Percentiles rank a stretch among this genome's conserved stretches.
Conservation (phyloP, 2,888 invertebrate genomes). For the Nephrotoma flavescens region DNA sequence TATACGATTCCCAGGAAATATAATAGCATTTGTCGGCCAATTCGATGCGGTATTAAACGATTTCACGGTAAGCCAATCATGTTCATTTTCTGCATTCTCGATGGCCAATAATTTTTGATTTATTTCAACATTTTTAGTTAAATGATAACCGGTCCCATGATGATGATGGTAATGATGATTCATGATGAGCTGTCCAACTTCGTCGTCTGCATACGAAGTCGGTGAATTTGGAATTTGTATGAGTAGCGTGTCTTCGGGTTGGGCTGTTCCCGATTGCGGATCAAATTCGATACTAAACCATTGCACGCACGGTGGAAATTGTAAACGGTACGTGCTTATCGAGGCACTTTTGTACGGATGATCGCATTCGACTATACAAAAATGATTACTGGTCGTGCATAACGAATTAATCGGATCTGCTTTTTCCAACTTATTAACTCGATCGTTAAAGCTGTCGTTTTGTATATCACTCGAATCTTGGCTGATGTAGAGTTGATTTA, state of each 20-base stretch:
- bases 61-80: slow-evolving; percentile 49
- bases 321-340: slow-evolving; percentile 73
- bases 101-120: slow-evolving; percentile 1
- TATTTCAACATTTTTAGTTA: not conserved
- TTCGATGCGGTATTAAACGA: slow-evolving; percentile 42
- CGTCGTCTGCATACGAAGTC: not conserved
- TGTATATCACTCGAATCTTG: slow-evolving; percentile 18
- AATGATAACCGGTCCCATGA: not conserved
- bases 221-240: slow-evolving; percentile 42
- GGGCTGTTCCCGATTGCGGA: slow-evolving; percentile 78
- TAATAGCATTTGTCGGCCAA: slow-evolving; percentile 78
- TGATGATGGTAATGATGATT: not conserved
- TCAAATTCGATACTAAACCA: slow-evolving; percentile 94
- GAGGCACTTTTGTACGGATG: slow-evolving; percentile 90
- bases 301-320: slow-evolving; percentile 75
- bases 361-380: slow-evolving; percentile 87
- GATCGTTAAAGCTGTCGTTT: slow-evolving; percentile 15
- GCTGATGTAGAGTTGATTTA: slow-evolving; percentile 49
- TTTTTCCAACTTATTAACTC: slow-evolving; percentile 16
- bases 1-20: slow-evolving; percentile 86
- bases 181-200: not conserved
- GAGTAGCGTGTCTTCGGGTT: slow-evolving; percentile 78
- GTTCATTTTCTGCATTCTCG: slow-evolving; percentile 18
- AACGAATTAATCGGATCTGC: slow-evolving; percentile 21
- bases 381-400: slow-evolving; percentile 68